Percentiles rank a stretch among this genome's conserved stretches.
Conservation (phyloP, 2,888 invertebrate species). For the Entomobrya proxima region DNA sequence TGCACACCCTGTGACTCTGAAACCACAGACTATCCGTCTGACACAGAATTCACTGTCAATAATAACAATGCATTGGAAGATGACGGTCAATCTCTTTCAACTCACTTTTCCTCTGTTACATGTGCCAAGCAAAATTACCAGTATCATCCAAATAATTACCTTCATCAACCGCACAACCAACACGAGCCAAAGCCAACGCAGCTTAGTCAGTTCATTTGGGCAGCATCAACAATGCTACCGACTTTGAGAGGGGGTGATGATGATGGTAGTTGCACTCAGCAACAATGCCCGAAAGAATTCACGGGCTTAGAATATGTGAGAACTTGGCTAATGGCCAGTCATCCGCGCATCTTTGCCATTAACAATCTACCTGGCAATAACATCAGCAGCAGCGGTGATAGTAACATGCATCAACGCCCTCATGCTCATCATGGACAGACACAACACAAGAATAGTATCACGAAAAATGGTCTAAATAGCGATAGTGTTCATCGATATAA, state of each 20-base stretch:
- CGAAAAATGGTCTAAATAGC: conserved; percentile 29
- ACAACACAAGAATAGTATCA: conserved; percentile 32
- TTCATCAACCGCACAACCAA: conserved; percentile 21
- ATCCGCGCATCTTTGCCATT: conserved; percentile 54
- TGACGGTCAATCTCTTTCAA: conserved; percentile 70
- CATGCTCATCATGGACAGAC: neutral
- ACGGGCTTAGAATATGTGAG: conserved; percentile 74
- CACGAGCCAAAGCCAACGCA: conserved; percentile 49
- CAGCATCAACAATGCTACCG: conserved; percentile 72
- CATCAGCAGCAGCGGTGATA: neutral
- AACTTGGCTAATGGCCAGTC: conserved; percentile 74
- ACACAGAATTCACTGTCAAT: conserved; percentile 74
- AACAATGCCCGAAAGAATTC: conserved; percentile 73
- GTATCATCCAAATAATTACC: conserved; percentile 15
- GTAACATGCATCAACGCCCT: conserved; percentile 47
- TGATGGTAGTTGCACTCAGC: conserved; percentile 22
- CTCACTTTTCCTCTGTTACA: conserved; percentile 73
- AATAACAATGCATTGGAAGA: conserved; percentile 65
- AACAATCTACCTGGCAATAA: conserved; percentile 29
- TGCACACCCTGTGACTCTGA: conserved; percentile 64
- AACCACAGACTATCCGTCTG: conserved; percentile 74
- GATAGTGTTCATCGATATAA: neutral
- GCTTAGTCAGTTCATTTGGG: conserved; percentile 73
- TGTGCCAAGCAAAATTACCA: conserved; percentile 22
- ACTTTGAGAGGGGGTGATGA: conserved; percentile 8